phyloP scores from a whole-genome alignment of 2,888 invertebrate species.

The Galeopsomyia nigrocyanea region DNA sequence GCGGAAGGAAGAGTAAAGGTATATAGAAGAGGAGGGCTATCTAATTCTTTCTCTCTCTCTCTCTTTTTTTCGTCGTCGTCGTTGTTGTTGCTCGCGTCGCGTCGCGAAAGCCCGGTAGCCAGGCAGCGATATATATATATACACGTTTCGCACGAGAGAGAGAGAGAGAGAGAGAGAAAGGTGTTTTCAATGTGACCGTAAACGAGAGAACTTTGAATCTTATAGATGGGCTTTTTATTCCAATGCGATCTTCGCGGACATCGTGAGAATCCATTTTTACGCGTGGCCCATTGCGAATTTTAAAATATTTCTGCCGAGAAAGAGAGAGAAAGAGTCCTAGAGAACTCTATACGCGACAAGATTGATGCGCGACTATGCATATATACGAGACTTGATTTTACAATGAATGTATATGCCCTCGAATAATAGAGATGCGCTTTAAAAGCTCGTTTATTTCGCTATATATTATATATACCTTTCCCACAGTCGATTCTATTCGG shows the following conservation, averaged over 20 bases:
- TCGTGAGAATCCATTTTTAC: slow-evolving; percentile 18
- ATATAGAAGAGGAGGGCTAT: slow-evolving; percentile 27
- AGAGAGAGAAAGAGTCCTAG: too few relatives aligned
- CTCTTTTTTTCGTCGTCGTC: slow-evolving; percentile 23
- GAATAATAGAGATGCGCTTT: too few relatives aligned
- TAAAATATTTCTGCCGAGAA: slow-evolving; percentile 25
- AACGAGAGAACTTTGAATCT: slow-evolving; percentile 17
- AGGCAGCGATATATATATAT: too few relatives aligned
- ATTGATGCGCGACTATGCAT: too few relatives aligned
- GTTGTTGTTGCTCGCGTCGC: slow-evolving; percentile 27
- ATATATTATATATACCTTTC: neutral
- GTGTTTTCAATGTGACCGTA: slow-evolving; percentile 32
- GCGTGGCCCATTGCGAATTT: slow-evolving; percentile 26
- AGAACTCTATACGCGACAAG: too few relatives aligned
- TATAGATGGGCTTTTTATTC: slow-evolving; percentile 43
- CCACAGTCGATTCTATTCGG: neutral
- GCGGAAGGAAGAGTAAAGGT: slow-evolving; percentile 43
- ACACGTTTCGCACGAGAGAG: neutral
- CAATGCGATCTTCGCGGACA: neutral
- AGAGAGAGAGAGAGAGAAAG: slow-evolving; percentile 39
- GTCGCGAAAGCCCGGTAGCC: slow-evolving; percentile 38
- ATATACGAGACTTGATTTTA: too few relatives aligned
- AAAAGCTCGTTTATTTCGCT: neutral
- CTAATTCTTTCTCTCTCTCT: neutral
- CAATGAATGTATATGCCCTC: too few relatives aligned